phyloP scores from a whole-genome alignment of 2,113 vertebrate genomes.

The Pomatostomus ruficeps region DNA sequence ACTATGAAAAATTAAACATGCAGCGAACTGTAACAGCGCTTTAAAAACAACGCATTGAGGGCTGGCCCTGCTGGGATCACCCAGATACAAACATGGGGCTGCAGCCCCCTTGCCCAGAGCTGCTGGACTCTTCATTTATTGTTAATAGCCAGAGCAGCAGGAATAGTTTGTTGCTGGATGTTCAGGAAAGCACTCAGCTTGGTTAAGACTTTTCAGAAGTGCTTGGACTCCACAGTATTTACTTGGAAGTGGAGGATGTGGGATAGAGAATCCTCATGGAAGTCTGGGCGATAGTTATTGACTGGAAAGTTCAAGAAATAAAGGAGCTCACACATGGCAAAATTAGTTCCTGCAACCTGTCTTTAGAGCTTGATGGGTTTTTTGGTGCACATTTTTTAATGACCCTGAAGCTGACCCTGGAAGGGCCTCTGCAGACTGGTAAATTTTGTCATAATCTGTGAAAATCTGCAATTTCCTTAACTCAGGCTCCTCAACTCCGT shows the following conservation, averaged over 20 bases:
- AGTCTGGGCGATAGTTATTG: not conserved
- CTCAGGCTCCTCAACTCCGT: not conserved
- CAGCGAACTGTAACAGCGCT: not conserved
- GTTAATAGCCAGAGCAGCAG: not conserved
- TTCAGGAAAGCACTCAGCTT: not conserved
- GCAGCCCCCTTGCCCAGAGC: not conserved
- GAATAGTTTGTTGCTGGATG: not conserved
- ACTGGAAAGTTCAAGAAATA: not conserved
- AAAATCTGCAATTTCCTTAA: not conserved
- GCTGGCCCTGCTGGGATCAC: not conserved
- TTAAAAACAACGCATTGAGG: not conserved
- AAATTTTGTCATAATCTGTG: not conserved
- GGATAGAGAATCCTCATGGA: not conserved
- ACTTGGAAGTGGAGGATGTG: not conserved
- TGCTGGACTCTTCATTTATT: not conserved
- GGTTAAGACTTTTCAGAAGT: not conserved
- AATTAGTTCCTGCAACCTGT: not conserved
- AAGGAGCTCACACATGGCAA: not conserved
- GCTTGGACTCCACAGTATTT: not conserved
- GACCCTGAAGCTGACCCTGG: not conserved
- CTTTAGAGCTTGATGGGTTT: not conserved
- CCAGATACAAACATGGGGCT: not conserved
- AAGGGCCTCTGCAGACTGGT: not conserved
- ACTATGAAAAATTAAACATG: conserved; percentile 56
- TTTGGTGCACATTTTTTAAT: not conserved